These are phyloP conservation scores for Alca torda DNA, from an alignment of 2,797 vertebrate species.

Conservation along the genomic window DNA sequence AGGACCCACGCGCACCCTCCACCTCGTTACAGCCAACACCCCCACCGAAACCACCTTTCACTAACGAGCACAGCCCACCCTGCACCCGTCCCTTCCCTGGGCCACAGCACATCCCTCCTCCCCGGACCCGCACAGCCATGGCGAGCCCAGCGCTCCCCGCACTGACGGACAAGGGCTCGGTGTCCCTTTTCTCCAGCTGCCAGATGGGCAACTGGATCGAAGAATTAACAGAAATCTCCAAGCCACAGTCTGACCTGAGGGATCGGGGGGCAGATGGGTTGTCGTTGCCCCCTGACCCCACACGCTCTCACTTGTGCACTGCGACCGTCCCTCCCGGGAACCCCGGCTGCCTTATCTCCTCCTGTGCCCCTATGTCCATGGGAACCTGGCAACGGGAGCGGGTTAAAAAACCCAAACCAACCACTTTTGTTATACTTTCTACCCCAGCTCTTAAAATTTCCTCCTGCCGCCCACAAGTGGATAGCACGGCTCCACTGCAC, in stretches of 20 bases:
- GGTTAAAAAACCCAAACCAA: background rate
- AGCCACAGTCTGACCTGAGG: background rate
- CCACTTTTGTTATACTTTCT: background rate
- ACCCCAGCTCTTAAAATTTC: background rate
- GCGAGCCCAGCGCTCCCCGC: rapidly evolving
- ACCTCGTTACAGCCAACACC: background rate
- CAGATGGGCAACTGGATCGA: background rate
- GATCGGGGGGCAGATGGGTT: rapidly evolving
- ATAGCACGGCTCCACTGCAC: background rate
- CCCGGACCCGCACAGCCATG: rapidly evolving
- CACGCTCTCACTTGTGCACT: rapidly evolving
- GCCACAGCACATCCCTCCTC: background rate
- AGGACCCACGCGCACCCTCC: background rate
- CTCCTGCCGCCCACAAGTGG: background rate
- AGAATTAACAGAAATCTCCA: background rate
- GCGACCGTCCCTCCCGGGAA: background rate
- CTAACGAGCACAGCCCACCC: background rate
- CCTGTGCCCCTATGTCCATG: background rate
- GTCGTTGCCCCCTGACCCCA: background rate
- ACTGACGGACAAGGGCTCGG: rapidly evolving
- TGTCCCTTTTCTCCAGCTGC: background rate
- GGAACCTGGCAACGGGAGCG: background rate
- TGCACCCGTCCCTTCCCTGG: rapidly evolving
- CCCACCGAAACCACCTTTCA: rapidly evolving
- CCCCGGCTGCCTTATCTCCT: conserved; percentile 1